Conservation (phyloP, 2,113 vertebrate genomes). For the Callospermophilus lateralis region DNA sequence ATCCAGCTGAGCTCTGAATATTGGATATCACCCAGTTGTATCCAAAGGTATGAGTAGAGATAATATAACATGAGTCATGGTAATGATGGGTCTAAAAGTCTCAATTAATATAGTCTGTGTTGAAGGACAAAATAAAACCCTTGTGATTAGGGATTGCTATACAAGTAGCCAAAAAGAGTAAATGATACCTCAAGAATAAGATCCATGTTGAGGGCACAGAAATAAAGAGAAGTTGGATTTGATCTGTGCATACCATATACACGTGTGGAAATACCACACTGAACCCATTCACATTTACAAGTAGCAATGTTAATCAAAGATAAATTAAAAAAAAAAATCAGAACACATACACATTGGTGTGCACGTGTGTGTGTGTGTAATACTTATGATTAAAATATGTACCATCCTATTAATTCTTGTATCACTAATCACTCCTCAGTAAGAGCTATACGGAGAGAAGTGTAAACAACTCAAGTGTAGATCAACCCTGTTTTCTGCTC, state of each 20-base stretch:
- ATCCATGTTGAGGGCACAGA: neutral
- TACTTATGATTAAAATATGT: neutral
- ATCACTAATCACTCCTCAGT: neutral
- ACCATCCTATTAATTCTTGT: neutral
- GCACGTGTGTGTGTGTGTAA: neutral
- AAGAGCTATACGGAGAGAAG: neutral
- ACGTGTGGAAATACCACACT: neutral
- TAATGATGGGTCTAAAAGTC: neutral
- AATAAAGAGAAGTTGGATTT: neutral
- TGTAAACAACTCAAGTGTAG: neutral
- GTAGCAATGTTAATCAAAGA: neutral
- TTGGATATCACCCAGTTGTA: neutral
- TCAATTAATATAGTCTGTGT: neutral
- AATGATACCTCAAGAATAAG: neutral
- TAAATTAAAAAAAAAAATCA: neutral
- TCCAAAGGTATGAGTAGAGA: neutral
- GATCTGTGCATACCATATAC: neutral
- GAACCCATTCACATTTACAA: neutral
- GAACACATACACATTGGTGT: neutral
- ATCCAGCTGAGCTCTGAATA: neutral
- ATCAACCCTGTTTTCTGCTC: neutral
- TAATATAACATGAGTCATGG: neutral
- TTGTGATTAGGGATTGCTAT: neutral
- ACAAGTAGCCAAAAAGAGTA: neutral
- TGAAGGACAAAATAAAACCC: neutral